Evolutionary conservation across 2,888 invertebrate species (phyloP).

Genomic region (Spatulosminthurus flaviceps): DNA sequence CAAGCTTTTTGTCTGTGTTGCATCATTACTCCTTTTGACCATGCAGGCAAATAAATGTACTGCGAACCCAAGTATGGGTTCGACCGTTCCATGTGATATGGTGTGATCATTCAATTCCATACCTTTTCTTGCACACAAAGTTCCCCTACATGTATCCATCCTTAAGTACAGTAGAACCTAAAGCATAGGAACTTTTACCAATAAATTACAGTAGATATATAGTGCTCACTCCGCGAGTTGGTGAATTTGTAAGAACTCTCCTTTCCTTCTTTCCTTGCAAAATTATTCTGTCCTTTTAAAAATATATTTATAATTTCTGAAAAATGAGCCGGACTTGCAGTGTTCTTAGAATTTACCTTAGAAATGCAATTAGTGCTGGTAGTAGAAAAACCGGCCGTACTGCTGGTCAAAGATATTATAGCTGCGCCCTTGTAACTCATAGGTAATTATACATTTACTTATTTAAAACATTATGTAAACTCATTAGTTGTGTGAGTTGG

Average conservation of each 20-base stretch:
- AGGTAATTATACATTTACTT: conserved; percentile 1
- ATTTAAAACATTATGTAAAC: neutral
- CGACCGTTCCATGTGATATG: neutral
- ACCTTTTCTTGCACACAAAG: no score
- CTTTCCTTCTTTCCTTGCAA: neutral
- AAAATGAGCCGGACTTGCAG: conserved; percentile 48
- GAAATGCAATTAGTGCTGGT: conserved; percentile 29
- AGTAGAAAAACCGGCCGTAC: conserved; percentile 16
- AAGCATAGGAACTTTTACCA: no score
- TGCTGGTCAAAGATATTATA: conserved; percentile 14
- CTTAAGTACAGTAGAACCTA: no score
- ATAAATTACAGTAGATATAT: no score
- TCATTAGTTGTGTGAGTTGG: neutral
- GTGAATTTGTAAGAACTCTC: neutral
- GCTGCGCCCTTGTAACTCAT: conserved; percentile 27
- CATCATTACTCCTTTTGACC: no score
- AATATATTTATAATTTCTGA: neutral
- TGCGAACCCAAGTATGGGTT: no score
- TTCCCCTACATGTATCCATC: no score
- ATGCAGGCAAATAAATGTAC: no score
- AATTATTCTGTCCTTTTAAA: neutral
- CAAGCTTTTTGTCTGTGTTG: no score
- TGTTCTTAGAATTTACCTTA: conserved; percentile 42
- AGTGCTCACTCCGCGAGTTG: no score
- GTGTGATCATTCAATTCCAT: conserved; percentile 11